Evolutionary conservation across 2,113 vertebrate species (phyloP).

Genomic region (Tragulus kanchil): DNA sequence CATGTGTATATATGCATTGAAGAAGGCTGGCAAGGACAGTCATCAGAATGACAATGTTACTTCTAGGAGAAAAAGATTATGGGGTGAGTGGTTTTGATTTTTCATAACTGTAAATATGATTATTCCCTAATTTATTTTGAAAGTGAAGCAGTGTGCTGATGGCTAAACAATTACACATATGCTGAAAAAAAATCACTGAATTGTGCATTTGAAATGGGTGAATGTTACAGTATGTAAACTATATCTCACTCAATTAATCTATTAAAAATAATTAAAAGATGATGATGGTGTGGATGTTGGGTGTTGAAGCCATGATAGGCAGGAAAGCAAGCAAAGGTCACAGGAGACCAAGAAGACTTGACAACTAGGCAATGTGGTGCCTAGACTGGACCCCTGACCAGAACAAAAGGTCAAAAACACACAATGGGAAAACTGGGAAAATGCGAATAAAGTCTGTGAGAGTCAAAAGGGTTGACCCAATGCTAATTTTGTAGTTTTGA

Average conservation of each 20-base stretch:
- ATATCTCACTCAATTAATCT: neutral
- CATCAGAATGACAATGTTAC: neutral
- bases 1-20: rapidly evolving
- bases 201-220: neutral
- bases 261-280: constrained; percentile 19
- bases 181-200: neutral
- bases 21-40: neutral
- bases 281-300: neutral
- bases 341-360: neutral
- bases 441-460: neutral
- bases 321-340: constrained; percentile 9
- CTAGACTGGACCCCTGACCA: neutral
- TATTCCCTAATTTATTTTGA: constrained; percentile 32
- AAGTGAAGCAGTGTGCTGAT: neutral
- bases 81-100: neutral
- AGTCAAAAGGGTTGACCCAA: neutral
- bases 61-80: neutral
- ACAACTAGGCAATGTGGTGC: neutral
- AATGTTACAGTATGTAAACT: neutral
- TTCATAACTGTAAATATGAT: neutral
- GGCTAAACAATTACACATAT: neutral
- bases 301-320: neutral
- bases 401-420: neutral
- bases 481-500: neutral
- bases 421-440: neutral